Evolutionary conservation across 2,888 invertebrate genomes (phyloP).

Genomic region (Microplitis manilae): DNA sequence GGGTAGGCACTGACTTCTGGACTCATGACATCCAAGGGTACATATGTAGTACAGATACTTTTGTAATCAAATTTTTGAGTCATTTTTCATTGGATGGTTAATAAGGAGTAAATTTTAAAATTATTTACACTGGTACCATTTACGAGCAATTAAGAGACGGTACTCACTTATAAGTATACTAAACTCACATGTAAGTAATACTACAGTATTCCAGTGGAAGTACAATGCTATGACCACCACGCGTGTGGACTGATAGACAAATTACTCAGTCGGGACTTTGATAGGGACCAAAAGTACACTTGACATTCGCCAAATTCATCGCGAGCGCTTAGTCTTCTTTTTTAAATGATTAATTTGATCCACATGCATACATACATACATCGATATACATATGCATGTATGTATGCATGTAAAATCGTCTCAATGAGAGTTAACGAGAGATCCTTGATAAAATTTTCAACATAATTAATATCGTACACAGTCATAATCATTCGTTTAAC

Average conservation of each 20-base stretch:
- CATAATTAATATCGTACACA: neutral
- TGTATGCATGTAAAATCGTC: neutral
- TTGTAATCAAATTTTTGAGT: neutral
- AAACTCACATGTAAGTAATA: neutral
- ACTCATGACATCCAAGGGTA: conserved; percentile 16
- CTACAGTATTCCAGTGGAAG: neutral
- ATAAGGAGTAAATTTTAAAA: conserved; percentile 16
- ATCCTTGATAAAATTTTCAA: neutral
- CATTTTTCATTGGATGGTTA: neutral
- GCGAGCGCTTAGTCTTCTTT: neutral
- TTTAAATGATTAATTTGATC: neutral
- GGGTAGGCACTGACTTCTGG: conserved; percentile 17
- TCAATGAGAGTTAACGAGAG: neutral
- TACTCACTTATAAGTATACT: neutral
- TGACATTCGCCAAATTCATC: conserved; percentile 4
- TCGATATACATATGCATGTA: neutral
- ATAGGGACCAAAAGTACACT: conserved; percentile 9
- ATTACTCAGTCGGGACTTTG: neutral
- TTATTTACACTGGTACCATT: conserved; percentile 14
- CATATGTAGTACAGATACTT: neutral
- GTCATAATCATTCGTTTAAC: too few species aligned
- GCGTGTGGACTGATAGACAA: conserved; percentile 15
- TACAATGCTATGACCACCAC: neutral
- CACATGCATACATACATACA: neutral
- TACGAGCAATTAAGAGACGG: neutral